Conservation (phyloP, 2,797 vertebrate species). For the Sarcoramphus papa region DNA sequence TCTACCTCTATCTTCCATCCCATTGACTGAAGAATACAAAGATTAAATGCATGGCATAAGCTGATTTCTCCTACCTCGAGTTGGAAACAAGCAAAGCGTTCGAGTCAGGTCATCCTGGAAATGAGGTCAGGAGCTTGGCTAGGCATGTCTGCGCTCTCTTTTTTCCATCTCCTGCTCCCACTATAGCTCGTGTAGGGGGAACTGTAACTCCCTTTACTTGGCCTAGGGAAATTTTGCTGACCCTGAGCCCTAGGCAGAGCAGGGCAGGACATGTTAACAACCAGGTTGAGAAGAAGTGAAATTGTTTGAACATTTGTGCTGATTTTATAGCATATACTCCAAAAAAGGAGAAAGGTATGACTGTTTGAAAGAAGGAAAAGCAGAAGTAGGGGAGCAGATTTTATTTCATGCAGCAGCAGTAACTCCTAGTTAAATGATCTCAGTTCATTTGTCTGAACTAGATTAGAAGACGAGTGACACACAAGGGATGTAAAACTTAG, state of each 20-base stretch:
- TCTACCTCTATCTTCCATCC: background rate
- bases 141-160: background rate
- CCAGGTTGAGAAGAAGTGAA: background rate
- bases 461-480: background rate
- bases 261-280: background rate
- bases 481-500: background rate
- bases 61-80: background rate
- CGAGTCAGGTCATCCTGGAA: background rate
- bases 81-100: background rate
- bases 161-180: background rate
- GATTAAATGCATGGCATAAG: background rate
- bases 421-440: background rate
- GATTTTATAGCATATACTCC: background rate
- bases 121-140: background rate
- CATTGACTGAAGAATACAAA: background rate
- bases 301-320: background rate
- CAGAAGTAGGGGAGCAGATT: background rate
- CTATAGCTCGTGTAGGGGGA: rapidly evolving
- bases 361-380: background rate
- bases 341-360: background rate
- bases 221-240: background rate
- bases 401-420: background rate
- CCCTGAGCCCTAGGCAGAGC: background rate
- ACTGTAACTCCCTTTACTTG: background rate
- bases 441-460: background rate